These are phyloP conservation scores for Artibeus jamaicensis DNA, from an alignment of 2,797 vertebrate genomes.

Conservation along the genomic window DNA sequence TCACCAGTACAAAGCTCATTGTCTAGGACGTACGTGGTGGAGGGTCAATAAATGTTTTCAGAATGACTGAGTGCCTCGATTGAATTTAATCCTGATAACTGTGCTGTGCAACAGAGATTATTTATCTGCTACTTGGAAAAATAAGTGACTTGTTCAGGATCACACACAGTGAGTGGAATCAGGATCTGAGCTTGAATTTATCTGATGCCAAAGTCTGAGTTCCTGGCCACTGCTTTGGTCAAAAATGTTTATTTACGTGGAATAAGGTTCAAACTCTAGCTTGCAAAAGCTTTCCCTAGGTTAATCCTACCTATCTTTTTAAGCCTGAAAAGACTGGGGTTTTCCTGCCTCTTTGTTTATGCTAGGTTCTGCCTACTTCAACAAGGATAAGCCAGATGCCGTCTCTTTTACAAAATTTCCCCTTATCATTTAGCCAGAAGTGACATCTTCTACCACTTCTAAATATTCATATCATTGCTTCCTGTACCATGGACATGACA, in stretches of 20 bases:
- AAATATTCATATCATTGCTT: background rate
- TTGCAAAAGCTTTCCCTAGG: background rate
- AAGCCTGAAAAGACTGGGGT: background rate
- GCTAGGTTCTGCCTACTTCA: background rate
- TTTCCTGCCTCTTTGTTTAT: background rate
- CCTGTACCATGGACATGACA: background rate
- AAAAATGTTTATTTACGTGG: background rate
- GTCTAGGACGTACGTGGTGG: background rate
- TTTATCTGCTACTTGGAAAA: background rate
- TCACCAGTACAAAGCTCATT: conserved; percentile 45
- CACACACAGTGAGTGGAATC: background rate
- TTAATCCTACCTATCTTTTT: background rate
- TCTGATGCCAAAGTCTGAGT: background rate
- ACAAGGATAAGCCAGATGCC: background rate
- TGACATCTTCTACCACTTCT: background rate
- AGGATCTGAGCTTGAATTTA: background rate
- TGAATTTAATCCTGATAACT: conserved; percentile 26
- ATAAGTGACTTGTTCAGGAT: background rate
- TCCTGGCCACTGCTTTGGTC: background rate
- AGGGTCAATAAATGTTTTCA: conserved; percentile 50
- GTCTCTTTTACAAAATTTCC: background rate
- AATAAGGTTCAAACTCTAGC: background rate
- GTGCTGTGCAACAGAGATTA: background rate
- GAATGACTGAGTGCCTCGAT: background rate
- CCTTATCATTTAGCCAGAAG: background rate